These are phyloP conservation scores for Heterotilapia buettikoferi DNA, from an alignment of 2,113 vertebrate genomes.

Conservation along the genomic window DNA sequence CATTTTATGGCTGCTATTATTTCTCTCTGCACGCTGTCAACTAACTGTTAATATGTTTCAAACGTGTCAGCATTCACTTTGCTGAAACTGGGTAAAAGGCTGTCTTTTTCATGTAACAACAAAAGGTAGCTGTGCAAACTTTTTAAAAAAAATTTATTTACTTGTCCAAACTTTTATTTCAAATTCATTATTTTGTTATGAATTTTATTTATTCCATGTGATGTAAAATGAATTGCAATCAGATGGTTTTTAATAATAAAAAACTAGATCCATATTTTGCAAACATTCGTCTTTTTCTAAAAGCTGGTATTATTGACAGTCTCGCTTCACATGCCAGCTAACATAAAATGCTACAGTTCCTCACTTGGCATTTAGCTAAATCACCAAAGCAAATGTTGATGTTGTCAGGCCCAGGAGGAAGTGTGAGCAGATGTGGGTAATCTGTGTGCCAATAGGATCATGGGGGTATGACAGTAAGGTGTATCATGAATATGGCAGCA, in stretches of 20 bases:
- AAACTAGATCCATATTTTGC: background rate
- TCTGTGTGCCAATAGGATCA: slow-evolving; percentile 15
- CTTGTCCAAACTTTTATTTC: background rate
- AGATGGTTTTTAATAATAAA: background rate
- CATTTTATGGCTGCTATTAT: background rate
- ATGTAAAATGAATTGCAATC: background rate
- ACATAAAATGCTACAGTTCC: slow-evolving; percentile 7
- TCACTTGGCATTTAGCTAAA: background rate
- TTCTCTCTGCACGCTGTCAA: background rate
- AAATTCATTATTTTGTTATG: background rate
- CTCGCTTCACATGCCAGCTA: background rate
- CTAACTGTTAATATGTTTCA: background rate
- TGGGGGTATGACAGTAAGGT: slow-evolving; percentile 22
- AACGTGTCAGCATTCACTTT: background rate
- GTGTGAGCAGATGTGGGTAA: slow-evolving; percentile 16
- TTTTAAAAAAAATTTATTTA: background rate
- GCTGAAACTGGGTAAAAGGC: background rate
- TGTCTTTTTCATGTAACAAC: background rate
- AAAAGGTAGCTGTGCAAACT: background rate
- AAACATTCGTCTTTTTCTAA: background rate
- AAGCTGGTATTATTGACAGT: background rate
- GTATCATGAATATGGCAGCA: slow-evolving; percentile 10
- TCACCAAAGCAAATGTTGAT: slow-evolving; percentile 22
- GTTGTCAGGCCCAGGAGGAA: slow-evolving; percentile 13
- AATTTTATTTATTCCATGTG: background rate